These are phyloP conservation scores for Hipparchia sbordonii DNA, from an alignment of 2,888 invertebrate genomes.

Conservation along the genomic window DNA sequence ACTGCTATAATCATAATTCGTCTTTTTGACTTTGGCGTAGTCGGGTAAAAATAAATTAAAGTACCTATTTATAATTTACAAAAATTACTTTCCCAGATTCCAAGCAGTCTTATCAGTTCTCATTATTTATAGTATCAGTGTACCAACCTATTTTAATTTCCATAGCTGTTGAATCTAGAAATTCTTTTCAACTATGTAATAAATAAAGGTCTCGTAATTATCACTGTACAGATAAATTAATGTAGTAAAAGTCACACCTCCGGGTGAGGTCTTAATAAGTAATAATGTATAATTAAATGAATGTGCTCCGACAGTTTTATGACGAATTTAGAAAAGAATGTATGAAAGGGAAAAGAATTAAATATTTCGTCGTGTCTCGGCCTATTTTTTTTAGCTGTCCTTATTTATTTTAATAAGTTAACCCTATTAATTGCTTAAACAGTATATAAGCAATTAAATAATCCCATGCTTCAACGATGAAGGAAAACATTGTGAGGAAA, in stretches of 20 bases:
- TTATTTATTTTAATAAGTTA: neutral
- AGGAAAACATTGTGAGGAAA: no score
- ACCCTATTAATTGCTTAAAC: no score
- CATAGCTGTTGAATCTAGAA: conserved; percentile 68
- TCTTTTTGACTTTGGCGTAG: no score
- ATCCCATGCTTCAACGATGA: no score
- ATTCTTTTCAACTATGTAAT: conserved; percentile 70
- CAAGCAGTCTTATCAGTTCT: conserved; percentile 26
- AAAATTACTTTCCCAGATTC: conserved; percentile 2
- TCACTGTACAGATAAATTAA: conserved; percentile 82
- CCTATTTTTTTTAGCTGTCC: conserved; percentile 41
- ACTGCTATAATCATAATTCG: no score
- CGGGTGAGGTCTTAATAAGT: conserved; percentile 80
- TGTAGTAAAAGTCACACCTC: conserved; percentile 77
- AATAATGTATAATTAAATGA: conserved; percentile 78
- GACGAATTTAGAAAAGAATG: conserved; percentile 83
- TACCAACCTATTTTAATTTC: conserved; percentile 44
- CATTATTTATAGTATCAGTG: neutral
- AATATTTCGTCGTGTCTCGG: conserved; percentile 82
- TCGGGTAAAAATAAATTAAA: no score
- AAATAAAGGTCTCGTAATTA: conserved; percentile 80
- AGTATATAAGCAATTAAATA: no score
- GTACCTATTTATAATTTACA: neutral
- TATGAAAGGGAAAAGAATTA: conserved; percentile 80
- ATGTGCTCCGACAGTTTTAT: conserved; percentile 82